Base-by-base conservation (phyloP, 2,888 invertebrate species). In the Pandemis cinnamomeana region DNA sequence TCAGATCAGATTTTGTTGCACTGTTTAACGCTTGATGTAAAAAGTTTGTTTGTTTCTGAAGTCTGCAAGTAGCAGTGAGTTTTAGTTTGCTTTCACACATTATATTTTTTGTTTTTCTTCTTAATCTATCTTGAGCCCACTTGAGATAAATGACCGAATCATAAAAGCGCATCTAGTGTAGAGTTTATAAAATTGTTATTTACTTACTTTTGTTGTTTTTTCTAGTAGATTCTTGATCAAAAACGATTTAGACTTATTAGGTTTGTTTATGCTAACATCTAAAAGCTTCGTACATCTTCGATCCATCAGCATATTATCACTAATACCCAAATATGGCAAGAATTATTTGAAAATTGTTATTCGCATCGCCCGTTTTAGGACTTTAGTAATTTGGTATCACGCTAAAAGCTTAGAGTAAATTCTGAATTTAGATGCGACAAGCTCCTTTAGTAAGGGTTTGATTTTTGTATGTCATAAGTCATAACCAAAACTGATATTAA, bases 331-430 rank as follows among this genome's bases (percentile, higher is more conserved):
- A 68, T 48, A 58, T 10, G 58, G 63, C 20, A 58, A 20, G 58
- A 42, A 48, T 72, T 72, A 68, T 69, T 68, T 58, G 20, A 58
- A 68, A 63, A 46, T 41, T 36, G 41, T 15, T 55, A 63, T 63
- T 55, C n/a, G 63, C 55, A 63, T 44, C 63, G 46, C 72, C 44
- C 62, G 41, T 64, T 58, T 55, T 7, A 36, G 60, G 55, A 46
- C 46, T 44, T 11, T 68, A 11, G 53, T 46, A 67, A 46, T 66
- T 69, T 66, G 64, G 5, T 48, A 51, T 48, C 63, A 36, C 53
- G 67, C 20, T 71, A 71, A 75, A 71, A 75, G 71, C 55, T 68
- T 71, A 63, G 73, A 73, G 51, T 7, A 15, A 7, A 7, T 60
- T 51, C 60, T 7, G 36, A 64, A 27, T 69, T 60, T 60, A 73